Evolutionary conservation across 23 tunicate species (phyloP).

Genomic region (Ciona savignyi): DNA sequence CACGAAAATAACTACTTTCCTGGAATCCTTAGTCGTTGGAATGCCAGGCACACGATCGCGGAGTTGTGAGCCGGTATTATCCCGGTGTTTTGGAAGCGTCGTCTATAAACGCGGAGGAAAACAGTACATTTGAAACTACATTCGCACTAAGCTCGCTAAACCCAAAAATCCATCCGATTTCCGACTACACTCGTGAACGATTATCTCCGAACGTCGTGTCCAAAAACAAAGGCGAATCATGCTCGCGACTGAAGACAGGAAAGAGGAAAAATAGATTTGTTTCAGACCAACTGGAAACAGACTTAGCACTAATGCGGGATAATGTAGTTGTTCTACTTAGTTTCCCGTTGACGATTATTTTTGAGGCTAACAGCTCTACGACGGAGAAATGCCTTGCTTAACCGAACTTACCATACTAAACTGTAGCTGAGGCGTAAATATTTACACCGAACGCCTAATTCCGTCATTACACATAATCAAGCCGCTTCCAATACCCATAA

Average conservation of each 20-base stretch:
- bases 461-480: neutral
- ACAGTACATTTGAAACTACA: neutral
- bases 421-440: neutral
- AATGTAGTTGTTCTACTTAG: neutral
- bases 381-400: neutral
- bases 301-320: neutral
- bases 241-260: neutral
- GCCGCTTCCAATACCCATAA: neutral
- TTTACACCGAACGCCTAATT: neutral
- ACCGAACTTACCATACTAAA: neutral
- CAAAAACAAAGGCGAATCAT: neutral
- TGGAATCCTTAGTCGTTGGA: neutral
- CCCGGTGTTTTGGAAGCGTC: neutral
- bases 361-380: neutral
- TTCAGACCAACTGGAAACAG: neutral
- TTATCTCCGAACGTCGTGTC: neutral
- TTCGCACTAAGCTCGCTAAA: neutral
- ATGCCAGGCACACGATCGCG: neutral
- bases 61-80: neutral
- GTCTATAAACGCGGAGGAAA: neutral
- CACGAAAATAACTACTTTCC: neutral
- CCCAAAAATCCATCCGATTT: neutral
- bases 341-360: neutral
- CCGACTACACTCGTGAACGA: neutral
- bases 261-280: neutral